Base-by-base conservation (phyloP, 2,888 invertebrate genomes). In the Pemphredon lugubris region DNA sequence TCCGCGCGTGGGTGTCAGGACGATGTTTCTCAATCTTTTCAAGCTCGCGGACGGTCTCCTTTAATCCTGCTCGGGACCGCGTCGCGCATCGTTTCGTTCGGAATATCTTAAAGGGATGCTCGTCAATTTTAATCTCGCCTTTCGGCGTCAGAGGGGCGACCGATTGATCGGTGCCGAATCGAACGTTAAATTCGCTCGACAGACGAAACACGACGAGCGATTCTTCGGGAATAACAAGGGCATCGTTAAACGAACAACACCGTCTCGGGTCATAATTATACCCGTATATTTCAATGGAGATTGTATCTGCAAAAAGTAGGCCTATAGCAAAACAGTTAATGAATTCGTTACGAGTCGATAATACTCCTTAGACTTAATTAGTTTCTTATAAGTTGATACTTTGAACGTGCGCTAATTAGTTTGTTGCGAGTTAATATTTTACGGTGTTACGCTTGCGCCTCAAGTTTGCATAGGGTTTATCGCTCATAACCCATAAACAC, bases 401-500 rank as follows among this genome's bases (percentile, higher is more conserved):
- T 42, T 37, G 32, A 34, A 26, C 48, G 21, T 26, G 37, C 23
- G 54, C 32, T 73, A 69, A 75, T 78, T 77, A 70, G 58, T 53
- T 70, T 21, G 51, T 20, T 55, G 44, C 13, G 18, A 60, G 45
- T 68, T 73, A 51, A 65, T 57, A 63, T 63, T 65, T 73, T 30
- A 65, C 64, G 54, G 59, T 34, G 18, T 50, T 23, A 59, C 51
- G 30, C 26, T 59, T 18, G 59, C 57, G 20, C 18, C 48, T 60
- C 45, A 48, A 68, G 58, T 71, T 75, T 64, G 65, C 55, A 48
- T 40, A 67, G 55, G 40, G 48, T 73, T 77, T 75, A 77, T 79
- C 63, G 71, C 65, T 73, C 71, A 53, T 65, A 66, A 71, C 48
- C 65, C 73, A 69, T 78, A 76, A 79, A 78, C 71, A 67, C 58